Evolutionary conservation across 1,140 invertebrate species (phyloP).

Genomic region (Centruroides sculpturatus): DNA sequence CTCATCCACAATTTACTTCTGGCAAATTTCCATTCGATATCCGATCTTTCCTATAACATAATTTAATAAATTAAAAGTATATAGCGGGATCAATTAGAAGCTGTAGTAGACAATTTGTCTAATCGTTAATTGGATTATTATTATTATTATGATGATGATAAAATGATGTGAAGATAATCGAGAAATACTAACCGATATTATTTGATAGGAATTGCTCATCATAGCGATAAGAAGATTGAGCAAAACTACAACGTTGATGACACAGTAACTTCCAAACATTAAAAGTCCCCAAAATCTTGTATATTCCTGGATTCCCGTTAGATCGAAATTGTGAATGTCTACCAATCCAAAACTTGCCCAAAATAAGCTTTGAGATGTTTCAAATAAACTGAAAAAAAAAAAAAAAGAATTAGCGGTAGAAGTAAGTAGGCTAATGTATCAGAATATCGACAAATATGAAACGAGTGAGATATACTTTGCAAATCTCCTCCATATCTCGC

Average conservation of each 20-base stretch:
- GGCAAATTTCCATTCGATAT: constrained; percentile 86
- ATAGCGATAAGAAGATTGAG: constrained; percentile 91
- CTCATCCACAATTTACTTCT: constrained; percentile 81
- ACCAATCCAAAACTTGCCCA: constrained; percentile 88
- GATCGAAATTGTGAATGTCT: constrained; percentile 67
- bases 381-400: constrained; percentile 56
- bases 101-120: too few species aligned
- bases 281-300: constrained; percentile 73
- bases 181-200: constrained; percentile 58
- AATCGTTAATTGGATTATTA: too few species aligned
- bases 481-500: constrained; percentile 68
- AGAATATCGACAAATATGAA: neutral
- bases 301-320: constrained; percentile 71
- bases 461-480: constrained; percentile 45
- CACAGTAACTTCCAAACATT: constrained; percentile 76
- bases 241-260: constrained; percentile 81
- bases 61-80: constrained; percentile 1
- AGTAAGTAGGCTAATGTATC: too few species aligned
- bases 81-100: too few species aligned
- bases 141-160: too few species aligned
- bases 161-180: neutral
- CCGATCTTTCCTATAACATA: constrained; percentile 54
- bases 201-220: constrained; percentile 91
- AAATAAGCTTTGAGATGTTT: constrained; percentile 83
- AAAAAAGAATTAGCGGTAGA: too few species aligned